phyloP scores from a whole-genome alignment of 2,113 vertebrate species.

The Dicerorhinus sumatrensis region DNA sequence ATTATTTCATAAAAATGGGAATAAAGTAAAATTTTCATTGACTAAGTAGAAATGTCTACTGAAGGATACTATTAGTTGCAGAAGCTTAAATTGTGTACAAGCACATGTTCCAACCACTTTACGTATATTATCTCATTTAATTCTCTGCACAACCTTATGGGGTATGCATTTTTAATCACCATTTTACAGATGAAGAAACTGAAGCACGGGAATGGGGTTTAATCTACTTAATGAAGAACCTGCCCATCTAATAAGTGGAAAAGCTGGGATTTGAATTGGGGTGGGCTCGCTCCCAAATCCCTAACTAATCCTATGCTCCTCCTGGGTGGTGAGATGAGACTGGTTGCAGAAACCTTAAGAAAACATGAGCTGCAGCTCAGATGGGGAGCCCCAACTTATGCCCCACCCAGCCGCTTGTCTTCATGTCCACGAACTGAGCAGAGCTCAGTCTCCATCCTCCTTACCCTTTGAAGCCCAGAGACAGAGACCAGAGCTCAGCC shows the following conservation, averaged over 20 bases:
- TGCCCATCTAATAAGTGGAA: not conserved
- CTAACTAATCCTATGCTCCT: not conserved
- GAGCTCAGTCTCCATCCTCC: not conserved
- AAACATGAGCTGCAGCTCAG: not conserved
- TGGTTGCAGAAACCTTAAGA: not conserved
- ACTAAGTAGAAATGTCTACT: not conserved
- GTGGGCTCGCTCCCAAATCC: not conserved
- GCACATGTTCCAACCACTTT: not conserved
- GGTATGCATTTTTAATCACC: not conserved
- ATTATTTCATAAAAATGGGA: not conserved
- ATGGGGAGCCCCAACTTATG: rapidly evolving
- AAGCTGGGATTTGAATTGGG: not conserved
- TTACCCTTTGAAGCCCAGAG: not conserved
- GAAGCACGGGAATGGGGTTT: not conserved
- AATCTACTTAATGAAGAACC: not conserved
- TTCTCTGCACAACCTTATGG: not conserved
- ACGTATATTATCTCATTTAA: not conserved
- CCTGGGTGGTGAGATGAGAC: not conserved
- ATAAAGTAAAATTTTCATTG: not conserved
- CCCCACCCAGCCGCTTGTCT: not conserved
- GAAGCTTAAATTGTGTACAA: not conserved
- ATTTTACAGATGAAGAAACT: not conserved
- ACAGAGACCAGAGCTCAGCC: not conserved
- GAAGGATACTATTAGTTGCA: not conserved
- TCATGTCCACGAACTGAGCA: not conserved